Evolutionary conservation across 2,797 vertebrate genomes (phyloP).

Genomic region (Rhinella marina): DNA sequence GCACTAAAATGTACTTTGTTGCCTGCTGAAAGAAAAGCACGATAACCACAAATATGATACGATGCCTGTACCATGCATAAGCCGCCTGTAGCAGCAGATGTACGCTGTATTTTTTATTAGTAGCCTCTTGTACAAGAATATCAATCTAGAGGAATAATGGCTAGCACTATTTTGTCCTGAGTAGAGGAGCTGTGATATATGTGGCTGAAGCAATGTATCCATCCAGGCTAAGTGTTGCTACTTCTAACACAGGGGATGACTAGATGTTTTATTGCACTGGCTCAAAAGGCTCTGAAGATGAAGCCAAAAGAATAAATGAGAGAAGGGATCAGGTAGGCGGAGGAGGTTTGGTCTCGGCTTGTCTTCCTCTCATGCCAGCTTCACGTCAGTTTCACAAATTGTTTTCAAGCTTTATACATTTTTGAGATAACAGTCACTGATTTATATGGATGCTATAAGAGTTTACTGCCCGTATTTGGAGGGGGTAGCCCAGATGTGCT

Average conservation of each 20-base stretch:
- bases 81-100: not conserved
- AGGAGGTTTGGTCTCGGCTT: slow-evolving; percentile 31
- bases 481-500: slow-evolving; percentile 51
- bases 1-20: slow-evolving; percentile 6
- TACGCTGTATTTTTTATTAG: slow-evolving; percentile 15
- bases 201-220: slow-evolving; percentile 39
- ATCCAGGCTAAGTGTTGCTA: slow-evolving; percentile 29
- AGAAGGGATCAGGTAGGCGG: slow-evolving; percentile 44
- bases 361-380: slow-evolving; percentile 54
- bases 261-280: slow-evolving; percentile 52
- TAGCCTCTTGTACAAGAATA: not conserved
- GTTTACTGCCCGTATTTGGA: slow-evolving; percentile 33
- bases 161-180: slow-evolving; percentile 6
- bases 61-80: not conserved
- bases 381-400: slow-evolving; percentile 56
- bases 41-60: not conserved
- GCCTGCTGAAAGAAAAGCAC: not conserved
- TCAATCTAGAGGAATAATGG: slow-evolving; percentile 36
- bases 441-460: slow-evolving; percentile 54
- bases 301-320: slow-evolving; percentile 58
- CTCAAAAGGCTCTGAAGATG: slow-evolving; percentile 42
- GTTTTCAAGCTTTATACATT: slow-evolving; percentile 57
- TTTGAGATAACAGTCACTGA: slow-evolving; percentile 59
- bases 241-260: slow-evolving; percentile 42
- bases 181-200: slow-evolving; percentile 36